Base-by-base conservation (phyloP, 1,140 invertebrate genomes). In the Littorina saxatilis region DNA sequence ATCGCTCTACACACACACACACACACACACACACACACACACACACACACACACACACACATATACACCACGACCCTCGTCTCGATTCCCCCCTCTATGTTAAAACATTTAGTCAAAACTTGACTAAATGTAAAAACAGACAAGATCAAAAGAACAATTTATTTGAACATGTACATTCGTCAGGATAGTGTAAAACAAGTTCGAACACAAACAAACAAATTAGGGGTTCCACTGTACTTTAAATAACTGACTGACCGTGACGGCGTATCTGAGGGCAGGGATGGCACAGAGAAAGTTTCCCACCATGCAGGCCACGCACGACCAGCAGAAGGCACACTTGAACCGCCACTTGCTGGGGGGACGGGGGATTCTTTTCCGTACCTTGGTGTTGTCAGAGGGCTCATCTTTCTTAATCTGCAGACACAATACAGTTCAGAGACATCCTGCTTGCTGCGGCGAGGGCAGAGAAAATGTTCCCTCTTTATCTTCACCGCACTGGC, bases 241-340 rank as follows among this genome's bases (percentile, higher is more conserved):
- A n/a, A n/a, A 47, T 4, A 40, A 0, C n/a, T 29, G 23, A 52
- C 76, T 40, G 23, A 78, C 76, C 35, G 76, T 78, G 76, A 78
- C 37, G 35, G 27, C 39, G 76, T 63, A 78, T 7, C 76, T 43
- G 13, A 78, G 76, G n/a, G 76, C 76, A n/a, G 76, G 76, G 20
- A 78, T 78, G n/a, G 76, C 76, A 27, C 76, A 78, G 20, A 78
- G 39, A 20, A 78, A 78, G 27, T n/a, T 63, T 7, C 76, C 76
- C 35, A 78, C 13, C 29, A 39, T 20, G 27, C 76, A 78, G 1
- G 76, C 58, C n/a, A 63, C 20, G 27, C 76, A 78, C 35, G 76
- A 66, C 76, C 76, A 78, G 55, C n/a, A n/a, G 35, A 58, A 78
- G 39, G 76, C 76, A 43, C 76, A 78, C 29, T 39, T 32, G 55